Evolutionary conservation across 2,888 invertebrate species (phyloP).

Genomic region (Melieria crassipennis): DNA sequence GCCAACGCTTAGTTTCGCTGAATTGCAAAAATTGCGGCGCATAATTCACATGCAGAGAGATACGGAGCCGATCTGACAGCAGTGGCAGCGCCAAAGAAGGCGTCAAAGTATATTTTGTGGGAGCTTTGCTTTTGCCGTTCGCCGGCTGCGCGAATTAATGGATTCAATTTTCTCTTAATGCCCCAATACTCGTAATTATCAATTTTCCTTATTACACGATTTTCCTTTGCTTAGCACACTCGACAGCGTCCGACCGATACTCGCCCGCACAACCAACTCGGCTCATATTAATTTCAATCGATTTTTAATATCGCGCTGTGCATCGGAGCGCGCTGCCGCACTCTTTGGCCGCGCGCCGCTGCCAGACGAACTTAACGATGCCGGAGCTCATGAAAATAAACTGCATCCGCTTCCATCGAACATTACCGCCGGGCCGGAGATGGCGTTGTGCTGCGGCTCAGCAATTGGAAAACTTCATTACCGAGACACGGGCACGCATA

Average conservation of each 20-base stretch:
- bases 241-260: neutral
- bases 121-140: too few species aligned
- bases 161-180: constrained; percentile 24
- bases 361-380: constrained; percentile 5
- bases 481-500: too few species aligned
- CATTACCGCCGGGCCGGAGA: neutral
- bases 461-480: too few species aligned
- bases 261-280: neutral
- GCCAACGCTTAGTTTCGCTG: too few species aligned
- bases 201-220: constrained; percentile 25
- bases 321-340: neutral
- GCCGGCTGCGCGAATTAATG: constrained; percentile 8
- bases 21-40: too few species aligned
- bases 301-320: constrained; percentile 21
- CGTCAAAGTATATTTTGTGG: too few species aligned
- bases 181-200: constrained; percentile 23
- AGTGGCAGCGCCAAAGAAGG: too few species aligned
- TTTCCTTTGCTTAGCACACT: constrained; percentile 15
- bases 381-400: constrained; percentile 28
- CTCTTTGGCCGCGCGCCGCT: neutral
- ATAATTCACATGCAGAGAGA: too few species aligned
- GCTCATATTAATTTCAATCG: constrained; percentile 24
- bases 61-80: too few species aligned
- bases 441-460: too few species aligned
- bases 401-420: constrained; percentile 25